phyloP scores from a whole-genome alignment of 2,113 vertebrate species.

The Empidonax alnorum region DNA sequence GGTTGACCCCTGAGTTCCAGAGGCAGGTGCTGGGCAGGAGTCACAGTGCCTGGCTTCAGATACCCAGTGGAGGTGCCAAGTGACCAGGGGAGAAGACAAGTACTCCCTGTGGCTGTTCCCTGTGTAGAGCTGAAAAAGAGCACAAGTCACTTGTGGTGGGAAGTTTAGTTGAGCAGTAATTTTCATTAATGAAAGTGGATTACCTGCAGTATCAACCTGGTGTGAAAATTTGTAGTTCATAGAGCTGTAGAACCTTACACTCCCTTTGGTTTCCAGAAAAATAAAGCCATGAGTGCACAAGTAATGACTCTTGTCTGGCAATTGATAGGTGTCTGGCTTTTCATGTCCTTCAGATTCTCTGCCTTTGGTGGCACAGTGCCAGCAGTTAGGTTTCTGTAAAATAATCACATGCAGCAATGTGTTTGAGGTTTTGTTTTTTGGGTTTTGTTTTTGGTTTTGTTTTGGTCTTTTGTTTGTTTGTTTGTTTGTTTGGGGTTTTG shows the following conservation, averaged over 20 bases:
- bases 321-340: neutral
- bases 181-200: neutral
- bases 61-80: neutral
- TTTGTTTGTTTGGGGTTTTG: neutral
- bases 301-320: neutral
- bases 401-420: neutral
- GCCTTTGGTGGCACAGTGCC: neutral
- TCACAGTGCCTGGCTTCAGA: neutral
- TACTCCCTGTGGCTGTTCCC: neutral
- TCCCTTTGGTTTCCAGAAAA: neutral
- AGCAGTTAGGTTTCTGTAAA: neutral
- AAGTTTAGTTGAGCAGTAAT: neutral
- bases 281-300: accelerated
- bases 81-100: neutral
- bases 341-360: neutral
- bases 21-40: neutral
- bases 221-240: neutral
- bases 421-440: neutral
- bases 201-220: neutral
- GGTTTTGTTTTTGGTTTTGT: neutral
- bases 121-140: neutral
- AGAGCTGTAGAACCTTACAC: neutral
- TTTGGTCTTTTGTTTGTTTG: neutral
- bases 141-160: accelerated
- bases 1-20: too few species aligned